Conservation (phyloP, 1,140 invertebrate genomes). For the Drosophila teissieri region DNA sequence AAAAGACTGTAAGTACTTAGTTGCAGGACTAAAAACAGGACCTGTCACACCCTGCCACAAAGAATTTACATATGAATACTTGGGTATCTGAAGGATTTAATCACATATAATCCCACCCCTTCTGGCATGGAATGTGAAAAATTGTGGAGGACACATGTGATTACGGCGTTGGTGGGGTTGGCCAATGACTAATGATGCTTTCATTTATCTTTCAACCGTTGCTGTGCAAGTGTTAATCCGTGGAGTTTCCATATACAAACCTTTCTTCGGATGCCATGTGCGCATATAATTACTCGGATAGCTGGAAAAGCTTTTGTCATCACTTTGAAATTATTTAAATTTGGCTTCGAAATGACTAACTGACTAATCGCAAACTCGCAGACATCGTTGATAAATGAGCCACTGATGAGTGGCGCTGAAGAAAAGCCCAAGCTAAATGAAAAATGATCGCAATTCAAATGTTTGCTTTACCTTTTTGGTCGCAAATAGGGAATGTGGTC, state of each 20-base stretch:
- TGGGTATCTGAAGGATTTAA: conserved; percentile 24
- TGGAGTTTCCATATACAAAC: conserved; percentile 14
- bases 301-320: conserved; percentile 57
- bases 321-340: conserved; percentile 66
- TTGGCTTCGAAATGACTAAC: conserved; percentile 35
- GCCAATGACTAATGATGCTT: conserved; percentile 56
- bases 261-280: conserved; percentile 38
- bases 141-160: conserved; percentile 36
- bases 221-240: conserved; percentile 40
- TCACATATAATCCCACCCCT: conserved; percentile 16
- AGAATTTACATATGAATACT: conserved; percentile 54
- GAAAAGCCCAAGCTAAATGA: conserved; percentile 11
- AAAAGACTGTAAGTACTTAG: conserved; percentile 19
- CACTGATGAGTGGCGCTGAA: conserved; percentile 19
- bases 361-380: conserved; percentile 13
- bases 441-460: conserved; percentile 37
- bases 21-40: conserved; percentile 23
- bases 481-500: neutral
- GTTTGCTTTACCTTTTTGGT: conserved; percentile 20
- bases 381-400: conserved; percentile 45
- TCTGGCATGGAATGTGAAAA: conserved; percentile 29
- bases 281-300: conserved; percentile 55
- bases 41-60: conserved; percentile 18
- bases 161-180: conserved; percentile 20
- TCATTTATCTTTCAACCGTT: conserved; percentile 48